Base-by-base conservation (phyloP, 2,797 vertebrate genomes). In the Staurois parvus region DNA sequence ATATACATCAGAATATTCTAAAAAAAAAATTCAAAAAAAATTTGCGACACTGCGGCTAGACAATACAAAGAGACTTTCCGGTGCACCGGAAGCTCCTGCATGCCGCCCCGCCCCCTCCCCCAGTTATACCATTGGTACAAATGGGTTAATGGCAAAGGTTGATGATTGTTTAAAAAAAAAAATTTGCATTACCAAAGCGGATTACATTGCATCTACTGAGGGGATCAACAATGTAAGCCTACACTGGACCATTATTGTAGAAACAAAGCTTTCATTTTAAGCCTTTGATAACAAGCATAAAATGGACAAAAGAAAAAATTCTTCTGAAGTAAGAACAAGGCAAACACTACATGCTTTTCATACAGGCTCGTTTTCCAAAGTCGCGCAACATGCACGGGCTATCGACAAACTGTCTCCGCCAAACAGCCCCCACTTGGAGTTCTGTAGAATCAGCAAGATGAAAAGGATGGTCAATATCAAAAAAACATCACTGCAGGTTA, bases 231-330 rank as follows among this genome's bases (percentile, higher is more conserved):
- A 91, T 91, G 92, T 95, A 95, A 96, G 95, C 94, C 92, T 94
- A 95, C 92, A 94, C 94, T 94, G 94, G 94, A 94, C 92, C 94
- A 91, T 94, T 94, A 95, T 94, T 91, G 92, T 89, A 93, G 93
- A 96, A 95, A 96, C 95, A 96, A 95, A 96, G 96, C 92, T 94
- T 95, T 94, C 95, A 95, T 96, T 96, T 95, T 95, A 94, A 95
- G 93, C 92, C 94, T 93, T 93, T 94, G 89, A 94, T 95, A 96
- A 94, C 93, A 95, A 94, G 94, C 92, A 95, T 94, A 94, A 95
- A 94, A 94, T 90, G 91, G 92, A 95, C 94, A 95, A 95, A 95
- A 93, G 94, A 85, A 95, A 95, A 96, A 95, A 95, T 95, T 94
- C 95, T 94, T 96, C 94, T 94, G 93, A 95, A 94, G 95, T 93